phyloP scores from a whole-genome alignment of 2,797 vertebrate genomes.

The Anisognathus igniventris region DNA sequence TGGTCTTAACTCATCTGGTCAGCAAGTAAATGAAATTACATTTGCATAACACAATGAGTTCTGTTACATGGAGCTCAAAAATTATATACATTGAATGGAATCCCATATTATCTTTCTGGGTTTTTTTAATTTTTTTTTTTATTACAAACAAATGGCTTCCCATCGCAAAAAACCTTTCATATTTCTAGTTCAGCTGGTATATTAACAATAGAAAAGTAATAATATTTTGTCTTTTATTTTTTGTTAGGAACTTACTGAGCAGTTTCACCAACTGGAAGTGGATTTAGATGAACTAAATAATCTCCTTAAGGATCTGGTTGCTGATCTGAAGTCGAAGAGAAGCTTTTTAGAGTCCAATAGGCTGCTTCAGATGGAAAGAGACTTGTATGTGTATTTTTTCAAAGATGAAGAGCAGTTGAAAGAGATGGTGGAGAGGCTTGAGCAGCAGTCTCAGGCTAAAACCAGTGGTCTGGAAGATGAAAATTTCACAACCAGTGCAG shows the following conservation, averaged over 20 bases:
- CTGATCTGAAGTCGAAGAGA: constrained; percentile 83
- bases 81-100: background rate
- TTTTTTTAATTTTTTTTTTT: background rate
- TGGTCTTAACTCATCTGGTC: background rate
- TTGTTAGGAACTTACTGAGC: constrained; percentile 81
- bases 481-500: background rate
- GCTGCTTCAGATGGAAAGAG: constrained; percentile 80
- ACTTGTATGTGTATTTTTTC: constrained; percentile 88
- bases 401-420: constrained; percentile 80
- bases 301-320: constrained; percentile 80
- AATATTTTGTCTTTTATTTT: background rate
- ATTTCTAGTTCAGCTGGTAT: background rate
- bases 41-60: background rate
- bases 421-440: constrained; percentile 83
- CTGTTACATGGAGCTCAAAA: background rate
- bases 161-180: background rate
- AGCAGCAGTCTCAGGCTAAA: constrained; percentile 70
- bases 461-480: constrained; percentile 28
- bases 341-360: constrained; percentile 79
- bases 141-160: background rate
- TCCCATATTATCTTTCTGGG: background rate
- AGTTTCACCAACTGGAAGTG: constrained; percentile 78
- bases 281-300: constrained; percentile 79
- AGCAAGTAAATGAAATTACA: background rate
- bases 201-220: background rate